Conservation (phyloP, 2,113 vertebrate species). For the Callospermophilus lateralis region DNA sequence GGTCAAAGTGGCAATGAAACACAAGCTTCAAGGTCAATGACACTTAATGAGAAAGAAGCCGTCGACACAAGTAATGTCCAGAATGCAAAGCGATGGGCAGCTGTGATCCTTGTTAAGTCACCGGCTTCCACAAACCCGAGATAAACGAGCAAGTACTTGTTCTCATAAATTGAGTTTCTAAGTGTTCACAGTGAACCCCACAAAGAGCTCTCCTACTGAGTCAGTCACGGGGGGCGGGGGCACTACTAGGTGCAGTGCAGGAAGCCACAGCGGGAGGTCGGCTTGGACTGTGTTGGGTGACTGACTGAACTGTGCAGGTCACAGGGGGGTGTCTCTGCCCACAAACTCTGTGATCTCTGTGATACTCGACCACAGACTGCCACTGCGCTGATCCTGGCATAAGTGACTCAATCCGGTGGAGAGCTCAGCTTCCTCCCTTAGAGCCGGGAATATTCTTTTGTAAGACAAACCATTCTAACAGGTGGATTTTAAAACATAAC, state of each 20-base stretch:
- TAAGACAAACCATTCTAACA: slow-evolving; percentile 14
- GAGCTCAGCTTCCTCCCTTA: background rate
- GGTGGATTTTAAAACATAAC: slow-evolving; percentile 33
- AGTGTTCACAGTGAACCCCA: background rate
- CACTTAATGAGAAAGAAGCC: background rate
- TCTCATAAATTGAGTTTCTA: background rate
- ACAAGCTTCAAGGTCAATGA: background rate
- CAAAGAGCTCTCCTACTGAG: background rate
- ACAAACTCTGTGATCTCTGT: background rate
- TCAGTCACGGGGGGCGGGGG: background rate
- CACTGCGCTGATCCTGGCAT: background rate
- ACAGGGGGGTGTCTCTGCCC: background rate
- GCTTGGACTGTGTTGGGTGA: background rate
- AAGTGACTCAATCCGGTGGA: background rate
- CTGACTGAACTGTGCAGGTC: background rate
- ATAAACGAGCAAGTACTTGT: background rate
- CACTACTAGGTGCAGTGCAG: background rate
- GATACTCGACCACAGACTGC: background rate
- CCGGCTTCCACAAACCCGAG: background rate
- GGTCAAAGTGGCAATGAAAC: background rate
- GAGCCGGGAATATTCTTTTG: slow-evolving; percentile 1
- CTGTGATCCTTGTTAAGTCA: background rate
- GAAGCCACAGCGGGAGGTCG: too few species aligned
- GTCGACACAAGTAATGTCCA: background rate
- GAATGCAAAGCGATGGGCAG: background rate